Evolutionary conservation across 2,888 invertebrate genomes (phyloP).

Genomic region (Graphium colonna): DNA sequence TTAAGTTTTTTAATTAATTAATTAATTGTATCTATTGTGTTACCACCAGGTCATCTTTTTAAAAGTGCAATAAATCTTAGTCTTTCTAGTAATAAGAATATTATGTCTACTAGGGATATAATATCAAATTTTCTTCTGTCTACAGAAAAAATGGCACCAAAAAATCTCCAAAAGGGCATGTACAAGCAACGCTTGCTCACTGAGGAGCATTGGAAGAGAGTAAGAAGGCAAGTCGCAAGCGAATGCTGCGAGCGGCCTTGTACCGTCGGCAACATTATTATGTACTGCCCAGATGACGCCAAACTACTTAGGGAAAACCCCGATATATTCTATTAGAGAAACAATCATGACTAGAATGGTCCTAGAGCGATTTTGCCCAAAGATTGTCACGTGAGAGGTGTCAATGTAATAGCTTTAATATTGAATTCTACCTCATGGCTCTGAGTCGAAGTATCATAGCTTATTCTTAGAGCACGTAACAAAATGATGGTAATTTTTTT

Average conservation of each 20-base stretch:
- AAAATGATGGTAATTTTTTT: background rate
- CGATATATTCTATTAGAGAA: constrained; percentile 44
- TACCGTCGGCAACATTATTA: constrained; percentile 55
- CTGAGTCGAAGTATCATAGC: background rate
- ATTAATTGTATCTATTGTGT: too few relatives aligned
- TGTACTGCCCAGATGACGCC: constrained; percentile 59
- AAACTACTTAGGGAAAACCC: constrained; percentile 53
- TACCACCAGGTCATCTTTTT: too few relatives aligned
- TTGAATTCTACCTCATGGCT: constrained; percentile 18
- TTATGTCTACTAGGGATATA: background rate
- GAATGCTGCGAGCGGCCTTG: constrained; percentile 62
- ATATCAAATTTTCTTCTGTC: constrained; percentile 11
- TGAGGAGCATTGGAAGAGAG: constrained; percentile 46
- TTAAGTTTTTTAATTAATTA: too few relatives aligned
- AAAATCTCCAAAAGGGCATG: constrained; percentile 43
- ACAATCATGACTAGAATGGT: background rate
- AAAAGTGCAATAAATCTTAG: too few relatives aligned
- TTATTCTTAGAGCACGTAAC: background rate
- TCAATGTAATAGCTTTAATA: constrained; percentile 4
- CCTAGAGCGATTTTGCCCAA: background rate
- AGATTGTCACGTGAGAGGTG: background rate
- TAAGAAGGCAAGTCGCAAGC: constrained; percentile 56
- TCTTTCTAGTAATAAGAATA: too few relatives aligned
- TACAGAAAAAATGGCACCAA: constrained; percentile 59
- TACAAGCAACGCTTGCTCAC: constrained; percentile 39